A percentile compares a stretch with the other conserved stretches of the same genome.
Conservation (phyloP, 2,797 vertebrate genomes). For the Hippopotamyrus pictus region DNA sequence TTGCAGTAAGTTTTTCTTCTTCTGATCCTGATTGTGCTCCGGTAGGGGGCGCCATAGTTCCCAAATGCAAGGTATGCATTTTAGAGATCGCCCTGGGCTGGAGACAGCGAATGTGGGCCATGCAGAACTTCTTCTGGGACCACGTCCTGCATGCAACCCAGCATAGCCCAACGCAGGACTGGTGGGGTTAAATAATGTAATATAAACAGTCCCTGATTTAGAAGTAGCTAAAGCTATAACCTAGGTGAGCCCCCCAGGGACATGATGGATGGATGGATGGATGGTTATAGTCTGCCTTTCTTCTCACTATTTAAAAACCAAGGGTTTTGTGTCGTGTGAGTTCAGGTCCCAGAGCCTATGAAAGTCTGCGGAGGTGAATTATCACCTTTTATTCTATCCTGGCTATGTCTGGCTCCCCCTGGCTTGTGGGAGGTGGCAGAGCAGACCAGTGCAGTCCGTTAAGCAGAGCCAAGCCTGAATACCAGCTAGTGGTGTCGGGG, state of each 20-base stretch:
- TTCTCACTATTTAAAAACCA: not conserved
- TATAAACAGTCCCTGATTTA: not conserved
- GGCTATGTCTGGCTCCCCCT: not conserved
- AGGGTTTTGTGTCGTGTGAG: not conserved
- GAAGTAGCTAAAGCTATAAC: not conserved
- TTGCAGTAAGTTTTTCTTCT: not conserved
- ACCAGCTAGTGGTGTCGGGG: not conserved
- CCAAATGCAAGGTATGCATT: not conserved
- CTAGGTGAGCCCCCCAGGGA: not conserved
- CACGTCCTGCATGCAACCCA: not conserved
- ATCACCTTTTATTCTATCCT: not conserved
- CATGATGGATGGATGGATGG: not conserved
- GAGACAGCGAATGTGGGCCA: not conserved
- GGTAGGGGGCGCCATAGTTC: not conserved
- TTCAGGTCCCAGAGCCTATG: not conserved
- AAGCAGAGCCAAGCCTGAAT: not conserved
- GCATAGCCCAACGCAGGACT: not conserved
- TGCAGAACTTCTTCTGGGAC: not conserved
- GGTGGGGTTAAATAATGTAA: not conserved
- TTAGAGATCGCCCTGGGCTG: not conserved
- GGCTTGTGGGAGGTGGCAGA: not conserved
- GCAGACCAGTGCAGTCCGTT: not conserved
- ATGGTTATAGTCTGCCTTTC: not conserved
- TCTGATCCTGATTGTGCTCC: not conserved
- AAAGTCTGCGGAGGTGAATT: not conserved